phyloP scores from a whole-genome alignment of 2,888 invertebrate species.

The Nephrotoma flavescens region DNA sequence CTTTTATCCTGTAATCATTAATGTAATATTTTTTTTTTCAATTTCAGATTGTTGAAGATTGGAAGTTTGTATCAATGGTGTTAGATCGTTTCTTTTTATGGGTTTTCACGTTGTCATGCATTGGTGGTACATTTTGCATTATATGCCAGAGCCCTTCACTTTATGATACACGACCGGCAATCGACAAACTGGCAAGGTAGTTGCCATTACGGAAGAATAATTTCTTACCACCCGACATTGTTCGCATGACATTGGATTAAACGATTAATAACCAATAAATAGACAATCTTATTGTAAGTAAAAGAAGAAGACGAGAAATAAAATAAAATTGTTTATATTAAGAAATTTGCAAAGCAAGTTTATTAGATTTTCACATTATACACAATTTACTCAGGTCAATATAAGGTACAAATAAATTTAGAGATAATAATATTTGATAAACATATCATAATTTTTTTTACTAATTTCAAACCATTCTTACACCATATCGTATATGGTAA shows the following conservation, averaged over 20 bases:
- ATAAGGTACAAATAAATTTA: background rate
- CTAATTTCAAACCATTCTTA: background rate
- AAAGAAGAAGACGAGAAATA: no score
- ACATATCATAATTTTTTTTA: background rate
- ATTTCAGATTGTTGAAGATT: constrained; percentile 80
- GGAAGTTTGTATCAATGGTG: constrained; percentile 98
- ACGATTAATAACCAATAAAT: background rate
- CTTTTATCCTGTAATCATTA: background rate
- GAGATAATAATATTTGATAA: background rate
- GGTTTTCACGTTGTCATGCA: constrained; percentile 91
- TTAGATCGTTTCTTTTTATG: constrained; percentile 90
- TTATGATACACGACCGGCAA: constrained; percentile 62
- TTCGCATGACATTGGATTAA: constrained; percentile 28
- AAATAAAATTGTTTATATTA: no score
- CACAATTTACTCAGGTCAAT: background rate
- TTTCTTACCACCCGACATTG: constrained; percentile 45
- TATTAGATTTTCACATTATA: background rate
- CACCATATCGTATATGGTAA: background rate
- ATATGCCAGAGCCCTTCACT: constrained; percentile 89
- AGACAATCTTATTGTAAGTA: no score
- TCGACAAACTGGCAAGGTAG: constrained; percentile 55
- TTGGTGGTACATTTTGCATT: constrained; percentile 81
- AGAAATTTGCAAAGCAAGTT: background rate
- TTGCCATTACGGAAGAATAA: constrained; percentile 55
- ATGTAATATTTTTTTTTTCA: constrained; percentile 3